Evolutionary conservation across 92 coral and sea anemone species (phyloP), one percentile per base, ranked within the genome.

Genomic region (Phenganax stokvisi): DNA sequence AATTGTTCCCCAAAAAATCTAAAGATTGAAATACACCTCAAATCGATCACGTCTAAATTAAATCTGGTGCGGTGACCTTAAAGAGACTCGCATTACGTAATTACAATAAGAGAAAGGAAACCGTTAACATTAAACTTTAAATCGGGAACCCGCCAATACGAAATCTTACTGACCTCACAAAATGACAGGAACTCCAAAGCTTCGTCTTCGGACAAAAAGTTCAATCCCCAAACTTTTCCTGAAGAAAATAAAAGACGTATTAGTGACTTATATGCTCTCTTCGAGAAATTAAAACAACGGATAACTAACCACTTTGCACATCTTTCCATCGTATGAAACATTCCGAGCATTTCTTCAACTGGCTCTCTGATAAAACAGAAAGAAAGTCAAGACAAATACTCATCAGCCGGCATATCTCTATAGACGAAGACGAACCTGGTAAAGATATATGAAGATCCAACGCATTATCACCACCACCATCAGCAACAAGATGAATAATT

Each of bases 311-410:
- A 89, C 96, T 88, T 86, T 91, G 93, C 0, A 92, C 90, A 85
- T 94, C 92, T 77, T 96, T 94, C 98, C 98, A 94, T 80, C 92
- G 92, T 15, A 94, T 97, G 87, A 94, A 94, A 75, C 94, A 94
- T 81, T 94, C 97, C 58, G 98, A 94, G 58, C 97, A 89, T 89
- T 94, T 94, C 88, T 94, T 94, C 74, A 94, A 86, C 55, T 96
- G 80, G 71, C 92, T 94, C 86, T 92, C 98, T 94, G 16, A 31
- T 27, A 66, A 7, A 37, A 75, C 9, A 75, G 0, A 17, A 69
- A 6, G 52, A 51, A 69, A 30, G 74, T 69, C 74, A 20, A 51
- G 1, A 69, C 30, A 69, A 37, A 37, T 37, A 37, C 3, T 37
- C 5, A 37, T 5, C 47, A 5, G 47, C 47, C 47, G 5, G 47